A percentile compares a stretch with the other conserved stretches of the same genome.
Evolutionary conservation across 2,113 vertebrate species (phyloP).

Genomic region (Patagioenas fasciata): DNA sequence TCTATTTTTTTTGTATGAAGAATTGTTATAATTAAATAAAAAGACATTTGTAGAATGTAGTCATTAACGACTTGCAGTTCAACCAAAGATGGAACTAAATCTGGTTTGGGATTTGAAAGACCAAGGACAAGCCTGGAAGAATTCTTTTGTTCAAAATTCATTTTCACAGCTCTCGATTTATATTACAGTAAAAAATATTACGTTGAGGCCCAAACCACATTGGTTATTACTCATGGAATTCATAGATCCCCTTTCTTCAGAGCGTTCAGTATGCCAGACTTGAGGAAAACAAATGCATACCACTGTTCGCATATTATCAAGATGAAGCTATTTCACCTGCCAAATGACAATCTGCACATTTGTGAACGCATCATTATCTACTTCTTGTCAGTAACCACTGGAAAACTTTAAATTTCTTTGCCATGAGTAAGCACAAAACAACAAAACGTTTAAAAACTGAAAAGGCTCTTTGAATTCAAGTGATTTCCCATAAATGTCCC

Average conservation of each 20-base stretch:
- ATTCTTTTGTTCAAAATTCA: background rate
- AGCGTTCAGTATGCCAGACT: background rate
- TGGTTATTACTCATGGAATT: background rate
- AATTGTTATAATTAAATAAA: background rate
- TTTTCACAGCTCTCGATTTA: background rate
- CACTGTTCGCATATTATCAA: rapidly evolving
- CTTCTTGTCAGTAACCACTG: background rate
- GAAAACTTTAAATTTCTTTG: background rate
- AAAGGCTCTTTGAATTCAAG: background rate
- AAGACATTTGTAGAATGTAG: background rate
- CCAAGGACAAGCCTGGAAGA: background rate
- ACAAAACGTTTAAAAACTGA: background rate
- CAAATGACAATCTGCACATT: background rate
- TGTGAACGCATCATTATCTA: background rate
- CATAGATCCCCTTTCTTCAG: background rate
- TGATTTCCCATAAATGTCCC: background rate
- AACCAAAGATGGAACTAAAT: background rate
- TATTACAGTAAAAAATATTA: background rate
- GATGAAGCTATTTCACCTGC: background rate
- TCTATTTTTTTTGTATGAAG: constrained; percentile 74
- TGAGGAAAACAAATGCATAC: background rate
- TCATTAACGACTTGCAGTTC: background rate
- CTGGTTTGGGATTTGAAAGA: background rate
- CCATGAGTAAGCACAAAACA: background rate
- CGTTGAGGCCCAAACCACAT: background rate